phyloP scores from a whole-genome alignment of 2,797 vertebrate genomes.

The Chrysocyon brachyurus region DNA sequence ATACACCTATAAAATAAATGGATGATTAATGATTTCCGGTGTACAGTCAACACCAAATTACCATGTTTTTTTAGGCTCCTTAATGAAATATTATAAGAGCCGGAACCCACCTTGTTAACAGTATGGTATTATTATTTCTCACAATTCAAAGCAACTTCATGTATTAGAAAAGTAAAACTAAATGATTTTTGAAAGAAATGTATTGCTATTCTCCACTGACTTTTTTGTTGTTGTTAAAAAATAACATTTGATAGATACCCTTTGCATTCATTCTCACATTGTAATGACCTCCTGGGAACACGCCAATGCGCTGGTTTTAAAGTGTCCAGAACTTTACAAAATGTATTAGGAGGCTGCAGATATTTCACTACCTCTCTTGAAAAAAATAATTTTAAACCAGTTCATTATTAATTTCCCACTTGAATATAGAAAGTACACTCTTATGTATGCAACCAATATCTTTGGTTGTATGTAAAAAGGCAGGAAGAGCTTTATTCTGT shows the following conservation, averaged over 20 bases:
- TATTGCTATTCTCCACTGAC: background rate
- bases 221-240: conserved; percentile 25
- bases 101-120: background rate
- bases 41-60: conserved; percentile 22
- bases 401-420: conserved; percentile 68
- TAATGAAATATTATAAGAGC: conserved; percentile 33
- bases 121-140: conserved; percentile 22
- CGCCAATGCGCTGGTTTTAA: background rate
- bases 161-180: conserved; percentile 37
- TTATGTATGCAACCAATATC: conserved; percentile 25
- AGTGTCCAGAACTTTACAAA: conserved; percentile 37
- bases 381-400: conserved; percentile 60
- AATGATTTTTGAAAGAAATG: conserved; percentile 24
- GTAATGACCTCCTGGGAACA: conserved; percentile 47
- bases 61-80: background rate
- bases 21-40: background rate
- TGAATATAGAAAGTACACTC: background rate
- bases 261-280: conserved; percentile 13
- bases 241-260: background rate
- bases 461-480: conserved; percentile 70
- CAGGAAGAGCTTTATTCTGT: conserved; percentile 73
- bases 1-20: conserved; percentile 14
- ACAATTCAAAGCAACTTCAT: background rate
- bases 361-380: conserved; percentile 10
- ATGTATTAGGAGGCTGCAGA: conserved; percentile 55